A percentile compares a stretch with the other conserved stretches of the same genome.
Evolutionary conservation across 1,140 invertebrate species (phyloP).

Genomic region (Papilio xuthus): DNA sequence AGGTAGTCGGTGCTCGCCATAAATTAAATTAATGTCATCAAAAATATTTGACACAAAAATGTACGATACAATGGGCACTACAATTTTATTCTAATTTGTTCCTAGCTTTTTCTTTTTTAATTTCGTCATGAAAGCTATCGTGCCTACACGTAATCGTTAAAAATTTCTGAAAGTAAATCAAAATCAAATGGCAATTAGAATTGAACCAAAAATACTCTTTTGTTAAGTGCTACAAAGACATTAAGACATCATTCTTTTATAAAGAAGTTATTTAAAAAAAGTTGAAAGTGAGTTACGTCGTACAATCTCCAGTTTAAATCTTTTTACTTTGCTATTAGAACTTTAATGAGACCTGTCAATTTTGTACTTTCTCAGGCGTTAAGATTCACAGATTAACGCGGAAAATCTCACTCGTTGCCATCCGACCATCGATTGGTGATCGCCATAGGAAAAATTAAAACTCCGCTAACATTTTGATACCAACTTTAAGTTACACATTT

Average conservation of each 20-base stretch:
- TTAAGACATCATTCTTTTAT: background rate
- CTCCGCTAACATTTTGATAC: background rate
- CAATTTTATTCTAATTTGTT: too few species aligned
- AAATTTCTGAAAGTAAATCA: background rate
- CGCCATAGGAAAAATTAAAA: background rate
- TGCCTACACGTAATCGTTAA: too few species aligned
- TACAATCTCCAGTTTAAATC: slow-evolving; percentile 50
- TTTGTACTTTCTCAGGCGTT: slow-evolving; percentile 51
- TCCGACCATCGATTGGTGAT: slow-evolving; percentile 43
- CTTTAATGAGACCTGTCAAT: slow-evolving; percentile 70
- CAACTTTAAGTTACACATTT: background rate
- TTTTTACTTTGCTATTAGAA: slow-evolving; percentile 57
- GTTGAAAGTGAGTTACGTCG: slow-evolving; percentile 39
- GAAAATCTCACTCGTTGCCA: slow-evolving; percentile 49
- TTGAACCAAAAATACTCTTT: background rate
- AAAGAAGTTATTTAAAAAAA: background rate
- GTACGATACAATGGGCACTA: background rate
- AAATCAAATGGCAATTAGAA: background rate
- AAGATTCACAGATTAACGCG: slow-evolving; percentile 56
- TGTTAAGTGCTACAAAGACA: background rate
- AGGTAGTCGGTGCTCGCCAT: background rate
- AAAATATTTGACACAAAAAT: background rate
- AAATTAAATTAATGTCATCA: background rate
- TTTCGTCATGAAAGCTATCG: background rate
- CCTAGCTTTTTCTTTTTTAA: background rate